Evolutionary conservation across 2,113 vertebrate genomes (phyloP).

Genomic region (Picathartes gymnocephalus): DNA sequence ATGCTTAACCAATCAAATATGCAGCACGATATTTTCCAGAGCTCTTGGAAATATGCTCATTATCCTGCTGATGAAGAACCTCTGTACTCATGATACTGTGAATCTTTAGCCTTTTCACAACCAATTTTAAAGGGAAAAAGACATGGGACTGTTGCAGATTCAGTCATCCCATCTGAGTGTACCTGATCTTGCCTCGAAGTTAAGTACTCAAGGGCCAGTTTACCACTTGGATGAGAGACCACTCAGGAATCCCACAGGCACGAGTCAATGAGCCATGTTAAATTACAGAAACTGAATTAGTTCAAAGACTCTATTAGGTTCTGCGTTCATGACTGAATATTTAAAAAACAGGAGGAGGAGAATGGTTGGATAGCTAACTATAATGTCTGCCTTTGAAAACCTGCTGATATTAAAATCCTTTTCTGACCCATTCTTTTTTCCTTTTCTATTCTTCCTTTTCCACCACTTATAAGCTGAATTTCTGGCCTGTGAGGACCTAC

Average conservation of each 20-base stretch:
- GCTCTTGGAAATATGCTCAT: background rate
- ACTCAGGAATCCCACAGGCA: background rate
- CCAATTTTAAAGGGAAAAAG: background rate
- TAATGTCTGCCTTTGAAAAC: background rate
- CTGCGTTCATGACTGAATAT: background rate
- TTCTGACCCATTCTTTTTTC: background rate
- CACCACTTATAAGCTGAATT: background rate
- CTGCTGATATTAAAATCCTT: background rate
- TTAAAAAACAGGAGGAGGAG: background rate
- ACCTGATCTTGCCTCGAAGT: background rate
- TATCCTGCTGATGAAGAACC: background rate
- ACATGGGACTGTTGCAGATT: background rate
- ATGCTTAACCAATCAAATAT: background rate
- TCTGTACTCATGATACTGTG: background rate
- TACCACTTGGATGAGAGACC: background rate
- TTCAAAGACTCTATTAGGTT: constrained; percentile 2
- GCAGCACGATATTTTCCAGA: background rate
- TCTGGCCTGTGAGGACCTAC: background rate
- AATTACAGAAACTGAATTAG: constrained; percentile 42
- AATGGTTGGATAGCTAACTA: background rate
- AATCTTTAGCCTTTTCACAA: background rate
- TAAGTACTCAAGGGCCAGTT: background rate
- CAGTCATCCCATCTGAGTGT: background rate
- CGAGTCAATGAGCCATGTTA: background rate
- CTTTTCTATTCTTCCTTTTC: background rate